Evolutionary conservation across 2,888 invertebrate species (phyloP), one percentile per base, ranked within the genome.

Genomic region (Plutella xylostella): DNA sequence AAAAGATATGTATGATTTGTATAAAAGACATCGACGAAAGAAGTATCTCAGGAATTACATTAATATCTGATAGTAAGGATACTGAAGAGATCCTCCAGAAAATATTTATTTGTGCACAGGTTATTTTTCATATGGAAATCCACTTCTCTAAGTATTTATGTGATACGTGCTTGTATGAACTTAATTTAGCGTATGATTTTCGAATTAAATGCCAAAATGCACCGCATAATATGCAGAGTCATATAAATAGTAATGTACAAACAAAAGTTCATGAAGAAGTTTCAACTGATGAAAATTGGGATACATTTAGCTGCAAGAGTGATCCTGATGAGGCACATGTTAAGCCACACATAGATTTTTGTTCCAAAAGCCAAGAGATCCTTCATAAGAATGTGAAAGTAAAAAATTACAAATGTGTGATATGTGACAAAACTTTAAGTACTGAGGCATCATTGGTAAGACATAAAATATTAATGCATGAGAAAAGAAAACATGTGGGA

Each of bases 401-500:
- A 37, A 20, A 37, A 37, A 20, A n/a, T 20, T 12, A n/a, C 20
- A 56, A 60, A 50, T 80, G 79, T 55, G 51, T 54, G 33, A 47
- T 63, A 14, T 79, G 79, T 52, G 56, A 64, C 30, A 79, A 77
- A 57, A 50, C 62, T 25, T 58, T 79, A 7, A 79, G 72, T 52
- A 64, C 69, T 21, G 64, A 61, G 47, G 47, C 53, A 42, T 72
- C 79, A 17, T 57, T 85, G 17, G 42, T 56, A 4, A 78, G 66
- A 48, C 84, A 84, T 49, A 65, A 63, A 50, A 54, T 66, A 30
- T 61, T 61, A 35, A 77, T 79, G 74, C 83, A 85, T 51, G 60
- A 72, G 49, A 73, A 71, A 45, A 68, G 72, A 42, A 71, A 68
- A 48, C 68, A 72, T 53, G 47, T 61, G 21, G 78, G 79, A 3